Percentiles rank a stretch among this genome's conserved stretches.
Evolutionary conservation across 2,888 invertebrate genomes (phyloP).

Genomic region (Desoria tigrina): DNA sequence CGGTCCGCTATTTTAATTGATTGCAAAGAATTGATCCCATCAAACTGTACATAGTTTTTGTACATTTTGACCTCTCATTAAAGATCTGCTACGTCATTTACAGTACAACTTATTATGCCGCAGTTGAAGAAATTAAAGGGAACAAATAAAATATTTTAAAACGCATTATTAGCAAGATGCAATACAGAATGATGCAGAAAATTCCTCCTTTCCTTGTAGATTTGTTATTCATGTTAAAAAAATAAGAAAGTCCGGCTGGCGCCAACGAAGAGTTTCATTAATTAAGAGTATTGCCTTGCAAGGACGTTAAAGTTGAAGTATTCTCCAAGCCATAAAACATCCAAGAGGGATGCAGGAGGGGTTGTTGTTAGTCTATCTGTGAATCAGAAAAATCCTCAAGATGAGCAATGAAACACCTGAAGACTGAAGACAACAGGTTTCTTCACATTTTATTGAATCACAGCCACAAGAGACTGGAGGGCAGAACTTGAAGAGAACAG

Average conservation of each 20-base stretch:
- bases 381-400: background rate
- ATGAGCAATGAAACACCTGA: slow-evolving; percentile 1
- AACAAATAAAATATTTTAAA: no score
- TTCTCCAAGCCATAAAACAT: background rate
- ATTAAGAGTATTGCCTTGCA: slow-evolving; percentile 19
- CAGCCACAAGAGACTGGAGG: background rate
- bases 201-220: no score
- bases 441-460: slow-evolving; percentile 10
- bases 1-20: no score
- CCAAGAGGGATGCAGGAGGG: background rate
- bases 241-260: slow-evolving; percentile 7
- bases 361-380: background rate
- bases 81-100: no score
- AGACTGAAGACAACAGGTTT: background rate
- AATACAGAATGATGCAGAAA: no score
- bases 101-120: no score
- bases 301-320: slow-evolving; percentile 14
- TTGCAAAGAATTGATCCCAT: no score
- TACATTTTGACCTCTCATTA: no score
- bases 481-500: background rate
- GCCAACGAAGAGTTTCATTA: slow-evolving; percentile 11
- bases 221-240: no score
- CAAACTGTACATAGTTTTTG: no score
- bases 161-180: no score
- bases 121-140: no score